Conservation (phyloP, 2,888 invertebrate genomes). For the Erynnis tages region DNA sequence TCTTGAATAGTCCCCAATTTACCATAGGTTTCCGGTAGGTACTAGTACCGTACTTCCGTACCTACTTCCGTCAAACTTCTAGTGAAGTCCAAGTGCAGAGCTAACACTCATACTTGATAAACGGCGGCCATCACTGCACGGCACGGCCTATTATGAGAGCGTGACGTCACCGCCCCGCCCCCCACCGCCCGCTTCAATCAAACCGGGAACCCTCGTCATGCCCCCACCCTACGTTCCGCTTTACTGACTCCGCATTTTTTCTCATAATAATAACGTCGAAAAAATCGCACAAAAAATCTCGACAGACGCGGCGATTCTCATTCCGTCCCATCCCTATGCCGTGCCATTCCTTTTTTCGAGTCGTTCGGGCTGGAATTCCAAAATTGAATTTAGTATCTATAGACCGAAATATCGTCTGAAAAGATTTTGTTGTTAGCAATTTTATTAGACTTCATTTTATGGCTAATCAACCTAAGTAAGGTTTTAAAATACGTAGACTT, state of each 20-base stretch:
- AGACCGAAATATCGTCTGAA: slow-evolving; percentile 26
- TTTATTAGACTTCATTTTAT: not conserved
- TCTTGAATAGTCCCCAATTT: too few relatives aligned
- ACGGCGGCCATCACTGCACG: slow-evolving; percentile 80
- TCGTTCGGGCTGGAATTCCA: slow-evolving; percentile 53
- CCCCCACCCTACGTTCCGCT: slow-evolving; percentile 79
- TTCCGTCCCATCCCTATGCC: slow-evolving; percentile 73
- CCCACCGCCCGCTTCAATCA: slow-evolving; percentile 78
- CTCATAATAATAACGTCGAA: slow-evolving; percentile 81
- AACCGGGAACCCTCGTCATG: slow-evolving; percentile 80
- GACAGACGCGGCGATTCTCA: slow-evolving; percentile 68
- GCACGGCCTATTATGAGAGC: slow-evolving; percentile 79
- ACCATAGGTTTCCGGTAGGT: not conserved
- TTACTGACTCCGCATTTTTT: slow-evolving; percentile 80
- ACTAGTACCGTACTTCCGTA: too few relatives aligned
- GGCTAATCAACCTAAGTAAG: too few relatives aligned
- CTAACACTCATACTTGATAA: slow-evolving; percentile 71
- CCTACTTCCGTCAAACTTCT: slow-evolving; percentile 36
- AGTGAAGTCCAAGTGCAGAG: slow-evolving; percentile 67
- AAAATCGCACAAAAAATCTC: slow-evolving; percentile 80
- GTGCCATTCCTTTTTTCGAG: slow-evolving; percentile 55
- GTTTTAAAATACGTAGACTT: too few relatives aligned
- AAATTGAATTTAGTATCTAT: slow-evolving; percentile 57
- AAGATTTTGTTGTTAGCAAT: slow-evolving; percentile 18
- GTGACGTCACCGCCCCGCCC: slow-evolving; percentile 81